phyloP scores from a whole-genome alignment of 2,797 vertebrate genomes.

The Fringilla coelebs region DNA sequence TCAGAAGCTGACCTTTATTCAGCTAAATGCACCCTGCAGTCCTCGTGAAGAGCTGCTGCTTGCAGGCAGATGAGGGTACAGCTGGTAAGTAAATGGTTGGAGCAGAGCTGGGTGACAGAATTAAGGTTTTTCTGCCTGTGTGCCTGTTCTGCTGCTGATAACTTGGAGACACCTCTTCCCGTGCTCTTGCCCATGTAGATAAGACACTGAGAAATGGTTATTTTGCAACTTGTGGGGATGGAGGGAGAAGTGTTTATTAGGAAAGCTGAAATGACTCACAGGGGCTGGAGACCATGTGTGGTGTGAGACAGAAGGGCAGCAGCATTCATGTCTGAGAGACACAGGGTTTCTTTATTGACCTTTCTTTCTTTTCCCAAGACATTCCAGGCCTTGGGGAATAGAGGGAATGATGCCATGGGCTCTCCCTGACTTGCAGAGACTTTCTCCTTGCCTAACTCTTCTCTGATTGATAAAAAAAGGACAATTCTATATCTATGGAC shows the following conservation, averaged over 20 bases:
- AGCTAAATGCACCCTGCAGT: neutral
- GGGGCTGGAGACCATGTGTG: neutral
- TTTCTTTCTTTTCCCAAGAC: neutral
- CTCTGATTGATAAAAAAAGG: neutral
- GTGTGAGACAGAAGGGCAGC: neutral
- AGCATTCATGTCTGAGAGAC: neutral
- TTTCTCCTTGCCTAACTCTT: neutral
- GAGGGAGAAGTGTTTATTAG: neutral
- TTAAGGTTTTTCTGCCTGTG: neutral
- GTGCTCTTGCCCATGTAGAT: neutral
- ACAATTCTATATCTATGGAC: neutral
- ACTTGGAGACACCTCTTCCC: neutral
- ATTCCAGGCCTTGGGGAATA: neutral
- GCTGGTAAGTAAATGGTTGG: neutral
- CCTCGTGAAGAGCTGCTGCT: neutral
- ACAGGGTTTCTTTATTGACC: neutral
- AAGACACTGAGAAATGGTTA: neutral
- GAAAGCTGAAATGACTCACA: neutral
- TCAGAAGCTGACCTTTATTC: neutral
- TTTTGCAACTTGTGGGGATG: neutral
- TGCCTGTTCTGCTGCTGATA: neutral
- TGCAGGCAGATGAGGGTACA: neutral
- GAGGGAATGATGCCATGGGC: neutral
- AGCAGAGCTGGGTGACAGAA: neutral
- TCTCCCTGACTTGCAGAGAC: neutral